A percentile compares a stretch with the other conserved stretches of the same genome.
phyloP scores from a whole-genome alignment of 2,888 invertebrate genomes.

The Cephus pygmeus region DNA sequence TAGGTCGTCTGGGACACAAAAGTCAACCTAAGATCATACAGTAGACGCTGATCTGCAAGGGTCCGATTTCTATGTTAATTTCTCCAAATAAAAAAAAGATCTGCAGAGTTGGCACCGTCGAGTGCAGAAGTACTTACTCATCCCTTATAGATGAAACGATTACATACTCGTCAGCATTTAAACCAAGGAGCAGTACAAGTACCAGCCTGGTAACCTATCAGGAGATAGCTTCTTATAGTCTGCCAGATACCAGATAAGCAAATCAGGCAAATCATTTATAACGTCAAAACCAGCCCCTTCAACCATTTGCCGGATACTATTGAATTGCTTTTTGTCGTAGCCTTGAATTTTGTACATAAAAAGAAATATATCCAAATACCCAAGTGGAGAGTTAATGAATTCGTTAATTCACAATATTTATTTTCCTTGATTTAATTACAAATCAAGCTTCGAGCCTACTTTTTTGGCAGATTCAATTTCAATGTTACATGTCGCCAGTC shows the following conservation, averaged over 20 bases:
- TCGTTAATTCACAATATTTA: too few relatives aligned
- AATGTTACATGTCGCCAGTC: too few relatives aligned
- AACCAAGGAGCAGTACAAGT: neutral
- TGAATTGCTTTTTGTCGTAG: too few relatives aligned
- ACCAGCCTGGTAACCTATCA: neutral
- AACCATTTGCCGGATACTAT: too few relatives aligned
- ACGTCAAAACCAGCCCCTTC: too few relatives aligned
- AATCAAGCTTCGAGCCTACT: too few relatives aligned
- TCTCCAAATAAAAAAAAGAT: neutral
- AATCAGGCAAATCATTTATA: too few relatives aligned
- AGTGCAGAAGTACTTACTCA: neutral
- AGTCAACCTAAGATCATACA: neutral
- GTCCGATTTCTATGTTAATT: neutral
- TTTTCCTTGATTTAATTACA: too few relatives aligned
- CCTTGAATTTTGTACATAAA: too few relatives aligned
- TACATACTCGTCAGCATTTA: neutral
- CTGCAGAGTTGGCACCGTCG: neutral
- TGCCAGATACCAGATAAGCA: neutral
- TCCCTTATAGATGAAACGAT: neutral
- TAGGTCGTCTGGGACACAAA: neutral
- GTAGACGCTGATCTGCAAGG: neutral
- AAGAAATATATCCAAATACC: too few relatives aligned
- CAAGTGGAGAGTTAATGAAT: too few relatives aligned
- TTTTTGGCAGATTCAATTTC: too few relatives aligned
- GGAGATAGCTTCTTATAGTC: neutral